Evolutionary conservation across 2,888 invertebrate genomes (phyloP).

Genomic region (Eupithecia subumbrata): DNA sequence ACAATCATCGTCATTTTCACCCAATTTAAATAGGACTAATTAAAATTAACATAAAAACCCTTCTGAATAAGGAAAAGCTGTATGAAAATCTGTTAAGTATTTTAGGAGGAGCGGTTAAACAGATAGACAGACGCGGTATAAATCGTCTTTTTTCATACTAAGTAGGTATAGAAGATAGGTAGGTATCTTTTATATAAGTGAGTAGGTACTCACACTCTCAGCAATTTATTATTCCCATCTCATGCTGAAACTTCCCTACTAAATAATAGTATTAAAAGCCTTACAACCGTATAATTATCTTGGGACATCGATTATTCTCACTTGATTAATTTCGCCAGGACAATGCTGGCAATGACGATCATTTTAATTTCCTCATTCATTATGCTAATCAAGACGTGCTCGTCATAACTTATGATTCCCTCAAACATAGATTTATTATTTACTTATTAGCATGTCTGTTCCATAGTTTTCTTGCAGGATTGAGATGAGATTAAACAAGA

Average conservation of each 20-base stretch:
- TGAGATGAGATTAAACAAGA: not conserved
- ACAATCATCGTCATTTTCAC: no score
- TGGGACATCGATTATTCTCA: constrained; percentile 24
- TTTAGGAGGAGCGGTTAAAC: no score
- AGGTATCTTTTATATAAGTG: no score
- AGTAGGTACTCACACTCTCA: not conserved
- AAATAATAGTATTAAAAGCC: not conserved
- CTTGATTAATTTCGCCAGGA: constrained; percentile 34
- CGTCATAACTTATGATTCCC: constrained; percentile 28
- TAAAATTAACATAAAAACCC: no score
- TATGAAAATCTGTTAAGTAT: no score
- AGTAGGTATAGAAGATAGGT: not conserved
- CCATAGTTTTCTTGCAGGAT: not conserved
- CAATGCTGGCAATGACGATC: constrained; percentile 40
- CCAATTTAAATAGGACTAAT: no score
- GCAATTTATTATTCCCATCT: not conserved
- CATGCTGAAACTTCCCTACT: not conserved
- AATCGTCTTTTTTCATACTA: no score
- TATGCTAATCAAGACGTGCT: constrained; percentile 39
- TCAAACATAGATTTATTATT: not conserved
- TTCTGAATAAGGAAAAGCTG: no score
- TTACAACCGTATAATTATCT: constrained; percentile 4
- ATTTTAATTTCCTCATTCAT: constrained; percentile 45
- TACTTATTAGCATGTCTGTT: no score
- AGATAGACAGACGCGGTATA: no score